Base-by-base conservation (phyloP, 2,113 vertebrate genomes). In the Sinocyclocheilus rhinocerous region DNA sequence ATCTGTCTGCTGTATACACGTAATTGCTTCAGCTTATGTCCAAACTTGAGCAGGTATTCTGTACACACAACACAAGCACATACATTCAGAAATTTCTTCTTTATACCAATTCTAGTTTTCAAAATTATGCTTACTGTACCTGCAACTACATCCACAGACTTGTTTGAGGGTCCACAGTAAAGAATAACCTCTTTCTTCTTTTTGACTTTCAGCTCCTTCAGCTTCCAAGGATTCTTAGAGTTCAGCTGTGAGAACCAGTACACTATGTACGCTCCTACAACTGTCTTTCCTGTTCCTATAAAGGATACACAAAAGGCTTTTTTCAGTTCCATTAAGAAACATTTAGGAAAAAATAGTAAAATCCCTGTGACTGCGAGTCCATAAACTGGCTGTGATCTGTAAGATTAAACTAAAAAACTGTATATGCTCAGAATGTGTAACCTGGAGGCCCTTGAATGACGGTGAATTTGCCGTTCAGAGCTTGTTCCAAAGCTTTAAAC, bases 401-500 rank as follows among this genome's bases (percentile, higher is more conserved):
- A 76, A 76, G 13, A 3, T 13, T 76, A 26, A 76, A 42, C 36
- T 6, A n/a, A 73, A 10, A 72, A 42, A 48, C 6, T n/a, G 1
- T 50, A 10, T 26, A 18, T 52, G 45, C 13, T 15, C 12, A 50
- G 76, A 77, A 48, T 33, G 16, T 80, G 88, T 90, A 85, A 97
- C 96, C 96, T 93, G 96, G 96, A 0, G 96, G 96, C 10, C 96
- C 96, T 84, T 97, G 96, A 86, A 96, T 96, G 70, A 96, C 90
- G 0, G 88, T 93, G 88, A 96, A 96, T 1, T 89, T 36, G 55
- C 89, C 87, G 8, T 4, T 83, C 61, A 97, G 86, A 6, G 96
- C 95, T 26, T 89, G 50, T 4, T 63, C 72, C 52, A 97, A 33
- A 0, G 95, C 95, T 2, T 0, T 9, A 0, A 70, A 92, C 91